Evolutionary conservation across 2,888 invertebrate genomes (phyloP).

Genomic region (Hydropsyche betteni): DNA sequence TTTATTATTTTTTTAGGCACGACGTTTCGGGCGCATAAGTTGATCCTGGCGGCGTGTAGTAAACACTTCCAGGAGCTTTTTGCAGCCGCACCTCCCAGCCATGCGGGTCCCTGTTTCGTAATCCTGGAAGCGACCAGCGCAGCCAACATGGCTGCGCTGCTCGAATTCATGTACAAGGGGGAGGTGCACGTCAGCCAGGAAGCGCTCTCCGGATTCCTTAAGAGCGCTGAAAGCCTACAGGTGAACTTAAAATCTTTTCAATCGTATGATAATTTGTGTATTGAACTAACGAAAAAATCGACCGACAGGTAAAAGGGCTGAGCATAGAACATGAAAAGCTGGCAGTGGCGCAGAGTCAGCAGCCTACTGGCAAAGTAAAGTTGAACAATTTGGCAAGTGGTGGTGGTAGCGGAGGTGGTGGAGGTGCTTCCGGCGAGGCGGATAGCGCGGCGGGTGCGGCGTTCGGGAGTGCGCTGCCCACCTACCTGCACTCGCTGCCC

Average conservation of each 20-base stretch:
- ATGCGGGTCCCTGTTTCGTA: conserved; percentile 82
- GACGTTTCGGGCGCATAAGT: conserved; percentile 90
- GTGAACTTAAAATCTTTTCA: conserved; percentile 57
- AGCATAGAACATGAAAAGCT: conserved; percentile 79
- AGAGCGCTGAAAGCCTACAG: conserved; percentile 91
- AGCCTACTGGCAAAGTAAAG: conserved; percentile 54
- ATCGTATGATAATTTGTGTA: no score
- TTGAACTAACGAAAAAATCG: no score
- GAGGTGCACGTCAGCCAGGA: conserved; percentile 94
- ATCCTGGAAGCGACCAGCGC: conserved; percentile 90
- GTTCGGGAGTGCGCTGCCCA: conserved; percentile 53
- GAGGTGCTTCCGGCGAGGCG: conserved; percentile 56
- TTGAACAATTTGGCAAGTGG: conserved; percentile 54
- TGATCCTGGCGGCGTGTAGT: conserved; percentile 92
- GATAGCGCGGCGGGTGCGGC: conserved; percentile 56
- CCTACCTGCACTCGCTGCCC: conserved; percentile 53
- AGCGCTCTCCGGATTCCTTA: conserved; percentile 88
- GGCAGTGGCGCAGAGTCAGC: conserved; percentile 68
- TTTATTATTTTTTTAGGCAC: conserved; percentile 70
- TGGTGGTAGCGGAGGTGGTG: conserved; percentile 57
- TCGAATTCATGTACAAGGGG: conserved; percentile 95
- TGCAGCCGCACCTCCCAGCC: conserved; percentile 83
- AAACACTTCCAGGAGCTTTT: conserved; percentile 92
- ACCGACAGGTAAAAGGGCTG: conserved; percentile 74
- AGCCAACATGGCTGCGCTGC: conserved; percentile 88